Conservation (phyloP, 1,140 invertebrate genomes). For the Subanguina moxae region DNA sequence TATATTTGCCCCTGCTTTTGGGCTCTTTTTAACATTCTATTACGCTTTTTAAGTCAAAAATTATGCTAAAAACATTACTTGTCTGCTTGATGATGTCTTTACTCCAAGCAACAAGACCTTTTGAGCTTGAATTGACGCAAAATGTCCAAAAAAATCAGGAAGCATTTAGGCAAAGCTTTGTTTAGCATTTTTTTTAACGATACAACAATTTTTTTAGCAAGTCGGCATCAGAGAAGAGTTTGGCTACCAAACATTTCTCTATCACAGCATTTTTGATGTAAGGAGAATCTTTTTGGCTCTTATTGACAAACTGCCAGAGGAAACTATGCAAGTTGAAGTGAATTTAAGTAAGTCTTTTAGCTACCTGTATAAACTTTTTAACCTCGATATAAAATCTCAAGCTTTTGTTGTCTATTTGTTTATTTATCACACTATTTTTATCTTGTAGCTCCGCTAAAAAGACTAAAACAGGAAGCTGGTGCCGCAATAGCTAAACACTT, state of each 20-base stretch:
- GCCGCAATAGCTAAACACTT: slow-evolving; percentile 18
- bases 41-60: no score
- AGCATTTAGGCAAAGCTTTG: slow-evolving; percentile 2
- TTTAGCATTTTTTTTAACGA: background rate
- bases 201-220: slow-evolving; percentile 13
- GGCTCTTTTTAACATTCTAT: no score
- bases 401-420: background rate
- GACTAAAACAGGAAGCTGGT: slow-evolving; percentile 19
- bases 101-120: no score
- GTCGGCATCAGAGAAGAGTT: slow-evolving; percentile 29
- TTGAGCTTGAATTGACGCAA: no score
- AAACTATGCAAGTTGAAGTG: slow-evolving; percentile 17
- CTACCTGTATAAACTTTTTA: no score
- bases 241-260: slow-evolving; percentile 31
- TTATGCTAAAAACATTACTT: no score
- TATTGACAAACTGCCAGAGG: slow-evolving; percentile 25
- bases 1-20: no score
- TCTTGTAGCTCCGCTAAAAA: slow-evolving; percentile 28
- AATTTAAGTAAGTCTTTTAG: slow-evolving; percentile 20
- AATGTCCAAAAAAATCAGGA: no score
- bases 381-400: no score
- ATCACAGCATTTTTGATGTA: slow-evolving; percentile 29
- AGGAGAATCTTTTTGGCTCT: slow-evolving; percentile 29
- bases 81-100: no score
- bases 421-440: no score